phyloP scores from a whole-genome alignment of 2,797 vertebrate genomes.

The Ciconia nigra region DNA sequence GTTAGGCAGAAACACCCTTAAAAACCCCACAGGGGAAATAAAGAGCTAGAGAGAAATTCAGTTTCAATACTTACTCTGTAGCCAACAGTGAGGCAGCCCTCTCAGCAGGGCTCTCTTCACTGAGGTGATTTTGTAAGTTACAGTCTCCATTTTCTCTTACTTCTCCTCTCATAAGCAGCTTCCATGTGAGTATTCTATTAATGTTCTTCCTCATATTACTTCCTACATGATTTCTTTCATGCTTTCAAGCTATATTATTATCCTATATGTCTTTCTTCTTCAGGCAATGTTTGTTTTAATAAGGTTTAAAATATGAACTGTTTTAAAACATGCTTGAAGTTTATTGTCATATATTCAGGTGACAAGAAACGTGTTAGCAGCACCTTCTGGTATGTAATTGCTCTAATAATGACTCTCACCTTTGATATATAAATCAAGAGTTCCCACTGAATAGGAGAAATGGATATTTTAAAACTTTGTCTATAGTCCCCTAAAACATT shows the following conservation, averaged over 20 bases:
- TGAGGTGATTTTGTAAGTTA: not conserved
- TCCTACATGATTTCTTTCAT: not conserved
- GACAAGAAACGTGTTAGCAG: not conserved
- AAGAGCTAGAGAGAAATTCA: not conserved
- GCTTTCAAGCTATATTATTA: not conserved
- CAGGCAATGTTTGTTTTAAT: not conserved
- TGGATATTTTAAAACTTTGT: not conserved
- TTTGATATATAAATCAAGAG: not conserved
- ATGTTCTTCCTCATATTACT: not conserved
- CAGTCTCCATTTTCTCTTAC: not conserved
- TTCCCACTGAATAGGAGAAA: not conserved
- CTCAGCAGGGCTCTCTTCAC: not conserved
- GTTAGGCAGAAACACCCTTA: not conserved
- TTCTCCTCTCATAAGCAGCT: not conserved
- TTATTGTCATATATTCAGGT: not conserved
- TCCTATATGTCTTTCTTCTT: not conserved
- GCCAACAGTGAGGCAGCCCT: not conserved
- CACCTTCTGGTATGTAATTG: not conserved
- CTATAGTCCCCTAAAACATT: not conserved
- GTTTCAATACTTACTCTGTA: not conserved
- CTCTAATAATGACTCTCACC: not conserved
- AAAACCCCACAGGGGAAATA: not conserved
- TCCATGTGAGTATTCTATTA: not conserved
- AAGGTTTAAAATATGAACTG: not conserved
- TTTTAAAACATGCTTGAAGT: not conserved